Evolutionary conservation across 30 jellyfish, hydroid and myxozoan species (phyloP), one percentile per base, ranked within the genome.

Genomic region (Rhopilema esculentum): DNA sequence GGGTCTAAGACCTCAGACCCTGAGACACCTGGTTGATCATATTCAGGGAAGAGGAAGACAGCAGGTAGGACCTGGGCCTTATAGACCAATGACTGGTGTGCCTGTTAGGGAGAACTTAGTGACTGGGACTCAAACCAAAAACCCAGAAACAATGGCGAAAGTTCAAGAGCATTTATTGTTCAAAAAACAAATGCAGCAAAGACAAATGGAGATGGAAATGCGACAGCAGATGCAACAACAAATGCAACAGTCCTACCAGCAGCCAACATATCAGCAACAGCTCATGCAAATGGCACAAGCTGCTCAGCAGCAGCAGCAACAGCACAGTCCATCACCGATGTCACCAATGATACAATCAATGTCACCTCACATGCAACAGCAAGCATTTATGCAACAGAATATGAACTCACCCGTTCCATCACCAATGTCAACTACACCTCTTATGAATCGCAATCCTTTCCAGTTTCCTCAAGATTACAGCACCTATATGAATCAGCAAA

Each of bases 391-490:
- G 87, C 97, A 82, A 66, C 97, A 90, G 69, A 75, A 62, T 32
- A 69, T 90, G 82, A 73, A 69, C 49, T 90, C 97, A 0, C 97
- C 97, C 0, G 92, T 90, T 16, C 89, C 96, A 29, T 88, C 96
- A 27, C 96, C 96, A 50, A 88, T 88, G 90, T 67, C 84, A 20
- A 50, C 88, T 21, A 88, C 96, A 27, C 91, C 96, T 18, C 94
- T 80, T 24, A 40, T 90, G 73, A 72, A 66, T 27, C 92, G 86
- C 29, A 90, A 90, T 57, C 97, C 97, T 21, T 90, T 90, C 57
- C 97, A 90, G 80, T 90, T 90, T 90, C 97, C 91, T 8, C 90
- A 90, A 52, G 97, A 90, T 75, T 90, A 82, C 71, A 82, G 69
- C 53, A 83, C 91, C 20, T 82, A 90, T 51, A 73, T 90, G 74